Evolutionary conservation across 37 sponge, comb jelly and placozoan species (phyloP), one percentile per base, ranked within the genome.

Genomic region (Cladorhizidae sp.): DNA sequence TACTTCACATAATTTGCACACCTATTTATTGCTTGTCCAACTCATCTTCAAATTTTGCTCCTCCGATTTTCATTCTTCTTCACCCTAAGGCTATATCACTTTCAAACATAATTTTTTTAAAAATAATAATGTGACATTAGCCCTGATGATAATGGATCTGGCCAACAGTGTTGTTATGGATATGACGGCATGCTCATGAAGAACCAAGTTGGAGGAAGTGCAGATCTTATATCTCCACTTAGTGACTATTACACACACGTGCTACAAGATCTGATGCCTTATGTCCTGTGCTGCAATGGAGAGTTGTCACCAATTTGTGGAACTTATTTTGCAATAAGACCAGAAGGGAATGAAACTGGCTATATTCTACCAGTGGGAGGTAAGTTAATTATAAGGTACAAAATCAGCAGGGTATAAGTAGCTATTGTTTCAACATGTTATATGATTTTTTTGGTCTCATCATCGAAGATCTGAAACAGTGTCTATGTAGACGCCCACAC

Each of bases 81-180:
- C 49, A 45, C 9, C n/a, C n/a, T n/a, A n/a, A n/a, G n/a, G 49
- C 49, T 45, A 5, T 12, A 45, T 45, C 49, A 45, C 49, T 45
- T 9, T 45, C 8, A 12, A 9, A 9, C 49, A 5, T 45, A 9
- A n/a, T n/a, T n/a, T n/a, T n/a, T n/a, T n/a, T n/a, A n/a, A n/a
- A n/a, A n/a, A 45, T 9, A 45, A 45, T 45, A 9, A 21, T 36
- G 14, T 14, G 3, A 11, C 40, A 15, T 21, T 15, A 75, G 61
- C 0, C 41, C 76, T 12, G 26, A 31, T 20, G 21, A 18, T 23
- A 28, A 57, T 17, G 21, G 40, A 5, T 12, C 31, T 28, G 78
- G 78, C 33, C 75, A 83, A 57, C 83, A 83, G 40, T 83, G 83
- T 49, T 83, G 83, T 38, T 83, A 83, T 67, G 75, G 42, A 40